Evolutionary conservation across 37 sponge, comb jelly and placozoan species (phyloP).

Genomic region (Oscarella lobularis): DNA sequence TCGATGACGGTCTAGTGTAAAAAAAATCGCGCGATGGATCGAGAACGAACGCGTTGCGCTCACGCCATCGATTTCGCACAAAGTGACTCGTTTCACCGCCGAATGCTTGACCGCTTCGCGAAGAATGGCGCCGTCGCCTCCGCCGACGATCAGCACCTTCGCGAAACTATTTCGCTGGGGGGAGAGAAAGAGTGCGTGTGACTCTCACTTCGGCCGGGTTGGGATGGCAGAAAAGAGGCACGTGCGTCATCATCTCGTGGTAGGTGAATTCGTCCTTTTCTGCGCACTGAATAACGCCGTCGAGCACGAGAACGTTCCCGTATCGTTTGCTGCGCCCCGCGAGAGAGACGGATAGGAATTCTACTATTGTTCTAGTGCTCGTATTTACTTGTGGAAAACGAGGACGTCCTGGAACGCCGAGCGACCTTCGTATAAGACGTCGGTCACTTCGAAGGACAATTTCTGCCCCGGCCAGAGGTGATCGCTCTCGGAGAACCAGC

Average conservation of each 20-base stretch:
- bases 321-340: constrained; percentile 39
- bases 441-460: constrained; percentile 33
- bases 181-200: neutral
- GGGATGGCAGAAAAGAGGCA: constrained; percentile 72
- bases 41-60: too few species aligned
- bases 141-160: constrained; percentile 80
- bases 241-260: constrained; percentile 75
- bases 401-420: constrained; percentile 47
- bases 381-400: constrained; percentile 43
- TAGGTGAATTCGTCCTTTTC: constrained; percentile 76
- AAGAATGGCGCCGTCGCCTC: constrained; percentile 87
- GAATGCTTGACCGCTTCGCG: constrained; percentile 77
- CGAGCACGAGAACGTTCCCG: constrained; percentile 69
- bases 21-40: too few species aligned
- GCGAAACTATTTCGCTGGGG: neutral
- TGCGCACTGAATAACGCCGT: constrained; percentile 80
- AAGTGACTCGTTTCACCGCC: constrained; percentile 47
- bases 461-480: constrained; percentile 56
- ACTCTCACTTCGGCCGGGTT: constrained; percentile 44
- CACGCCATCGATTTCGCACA: constrained; percentile 94
- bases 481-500: constrained; percentile 37
- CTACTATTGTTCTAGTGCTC: neutral
- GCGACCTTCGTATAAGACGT: constrained; percentile 32
- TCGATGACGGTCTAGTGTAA: constrained; percentile 35
- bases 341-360: neutral